Evolutionary conservation across 2,888 invertebrate genomes (phyloP).

Genomic region (Perizoma affinitatum): DNA sequence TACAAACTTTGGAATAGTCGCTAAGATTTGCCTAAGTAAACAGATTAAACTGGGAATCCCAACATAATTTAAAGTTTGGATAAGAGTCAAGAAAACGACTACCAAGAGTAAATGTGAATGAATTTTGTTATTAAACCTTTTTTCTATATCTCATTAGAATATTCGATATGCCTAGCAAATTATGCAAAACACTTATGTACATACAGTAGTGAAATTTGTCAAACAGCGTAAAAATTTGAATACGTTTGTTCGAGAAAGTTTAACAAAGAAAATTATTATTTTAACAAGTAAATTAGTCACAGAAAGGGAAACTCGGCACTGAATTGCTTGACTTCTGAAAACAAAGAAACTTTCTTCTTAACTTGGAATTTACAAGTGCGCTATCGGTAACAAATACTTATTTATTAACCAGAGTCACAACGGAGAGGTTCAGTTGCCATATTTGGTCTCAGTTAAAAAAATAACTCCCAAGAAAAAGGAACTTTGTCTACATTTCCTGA

Average conservation of each 20-base stretch:
- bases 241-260: conserved; percentile 50
- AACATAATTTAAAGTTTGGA: conserved; percentile 15
- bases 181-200: conserved; percentile 34
- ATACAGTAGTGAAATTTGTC: conserved; percentile 62
- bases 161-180: conserved; percentile 32
- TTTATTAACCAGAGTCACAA: conserved; percentile 61
- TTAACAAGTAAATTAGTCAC: conserved; percentile 72
- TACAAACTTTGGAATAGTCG: conserved; percentile 15
- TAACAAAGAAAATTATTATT: conserved; percentile 67
- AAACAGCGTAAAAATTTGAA: conserved; percentile 62
- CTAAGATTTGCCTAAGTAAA: conserved; percentile 17
- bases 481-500: not conserved
- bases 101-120: not conserved
- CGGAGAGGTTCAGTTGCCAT: conserved; percentile 51
- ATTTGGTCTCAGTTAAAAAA: conserved; percentile 20
- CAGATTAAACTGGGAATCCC: conserved; percentile 19
- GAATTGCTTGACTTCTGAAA: conserved; percentile 68
- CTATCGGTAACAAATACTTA: conserved; percentile 56
- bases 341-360: conserved; percentile 75
- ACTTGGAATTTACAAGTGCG: conserved; percentile 60
- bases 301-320: conserved; percentile 63
- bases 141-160: conserved; percentile 23
- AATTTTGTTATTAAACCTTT: not conserved
- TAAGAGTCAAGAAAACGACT: not conserved
- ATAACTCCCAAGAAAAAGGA: conserved; percentile 2